phyloP scores from a whole-genome alignment of 2,113 vertebrate genomes.

The Vanacampus margaritifer region DNA sequence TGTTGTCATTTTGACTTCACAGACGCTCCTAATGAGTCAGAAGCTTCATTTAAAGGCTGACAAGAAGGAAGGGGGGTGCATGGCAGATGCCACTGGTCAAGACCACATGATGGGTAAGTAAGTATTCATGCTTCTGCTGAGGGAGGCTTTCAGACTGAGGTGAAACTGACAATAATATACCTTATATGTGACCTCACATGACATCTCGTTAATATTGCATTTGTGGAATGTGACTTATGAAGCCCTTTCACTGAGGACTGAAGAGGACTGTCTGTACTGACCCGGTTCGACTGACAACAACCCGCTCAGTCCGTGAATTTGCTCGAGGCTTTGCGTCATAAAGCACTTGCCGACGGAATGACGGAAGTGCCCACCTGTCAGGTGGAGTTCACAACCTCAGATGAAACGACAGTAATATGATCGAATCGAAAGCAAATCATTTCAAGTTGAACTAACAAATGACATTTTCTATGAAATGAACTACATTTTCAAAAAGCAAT shows the following conservation, averaged over 20 bases:
- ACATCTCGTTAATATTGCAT: too few relatives aligned
- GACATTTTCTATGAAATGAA: neutral
- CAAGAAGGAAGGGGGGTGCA: constrained; percentile 70
- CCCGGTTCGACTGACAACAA: too few relatives aligned
- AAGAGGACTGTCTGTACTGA: too few relatives aligned
- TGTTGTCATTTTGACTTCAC: neutral
- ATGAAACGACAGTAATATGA: neutral
- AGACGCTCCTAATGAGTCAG: constrained; percentile 74
- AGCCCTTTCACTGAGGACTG: too few relatives aligned
- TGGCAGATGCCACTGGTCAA: constrained; percentile 75
- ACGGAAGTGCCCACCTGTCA: too few relatives aligned
- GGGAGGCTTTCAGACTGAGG: neutral
- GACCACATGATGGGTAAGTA: constrained; percentile 86
- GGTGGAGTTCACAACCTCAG: neutral
- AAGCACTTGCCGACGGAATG: too few relatives aligned
- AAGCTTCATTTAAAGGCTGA: constrained; percentile 71
- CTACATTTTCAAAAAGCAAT: neutral
- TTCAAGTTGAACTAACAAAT: neutral
- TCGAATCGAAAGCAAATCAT: neutral
- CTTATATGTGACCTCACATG: too few relatives aligned
- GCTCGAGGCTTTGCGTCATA: too few relatives aligned
- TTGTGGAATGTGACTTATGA: too few relatives aligned
- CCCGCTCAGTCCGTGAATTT: too few relatives aligned
- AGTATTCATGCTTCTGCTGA: neutral
- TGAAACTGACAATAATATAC: too few relatives aligned